Base-by-base conservation (phyloP, 2,888 invertebrate species). In the Chrysopilus asiliformis region DNA sequence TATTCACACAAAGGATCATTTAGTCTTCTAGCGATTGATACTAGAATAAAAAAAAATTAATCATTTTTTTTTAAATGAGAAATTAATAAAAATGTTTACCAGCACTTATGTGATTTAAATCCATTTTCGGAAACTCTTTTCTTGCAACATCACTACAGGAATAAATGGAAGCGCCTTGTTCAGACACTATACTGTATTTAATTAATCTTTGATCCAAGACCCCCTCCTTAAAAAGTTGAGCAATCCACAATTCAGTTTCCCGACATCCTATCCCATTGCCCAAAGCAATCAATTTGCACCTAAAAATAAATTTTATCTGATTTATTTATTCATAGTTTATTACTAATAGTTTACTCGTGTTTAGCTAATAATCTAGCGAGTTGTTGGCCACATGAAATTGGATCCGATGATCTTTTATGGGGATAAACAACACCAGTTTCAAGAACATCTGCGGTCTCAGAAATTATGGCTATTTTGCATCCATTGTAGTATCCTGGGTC, bases 181-280 rank as follows among this genome's bases (percentile, higher is more conserved):
- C 94, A 35, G 80, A 82, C 1, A 93, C 84, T 46, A 93, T 87
- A 31, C 86, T 78, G 47, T 79, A 79, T 2, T 74, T 72, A 32
- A 73, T 62, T 6, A 50, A 48, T 32, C 65, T 58, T 7, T 67
- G 64, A 40, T 69, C 66, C 44, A 89, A 71, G 35, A 61, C 55
- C 2, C 67, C 62, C 1, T 55, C 52, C 33, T 67, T 55, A 32
- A 81, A 79, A 20, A 79, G 57, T 29, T 68, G 54, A 1, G 75
- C 65, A 9, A 85, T 52, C 71, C 83, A 80, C 17, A 68, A 56
- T 61, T 93, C 91, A 0, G 89, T 89, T 58, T 91, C 82, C 28
- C 90, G 70, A 51, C 91, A 89, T 0, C 83, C 93, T 4, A 80
- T 86, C 2, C 89, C 93, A 63, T 93, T 91, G 2, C 94, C 94